Evolutionary conservation across 2,113 vertebrate species (phyloP), one percentile per base, ranked within the genome.

Genomic region (Acanthochromis polyacanthus): DNA sequence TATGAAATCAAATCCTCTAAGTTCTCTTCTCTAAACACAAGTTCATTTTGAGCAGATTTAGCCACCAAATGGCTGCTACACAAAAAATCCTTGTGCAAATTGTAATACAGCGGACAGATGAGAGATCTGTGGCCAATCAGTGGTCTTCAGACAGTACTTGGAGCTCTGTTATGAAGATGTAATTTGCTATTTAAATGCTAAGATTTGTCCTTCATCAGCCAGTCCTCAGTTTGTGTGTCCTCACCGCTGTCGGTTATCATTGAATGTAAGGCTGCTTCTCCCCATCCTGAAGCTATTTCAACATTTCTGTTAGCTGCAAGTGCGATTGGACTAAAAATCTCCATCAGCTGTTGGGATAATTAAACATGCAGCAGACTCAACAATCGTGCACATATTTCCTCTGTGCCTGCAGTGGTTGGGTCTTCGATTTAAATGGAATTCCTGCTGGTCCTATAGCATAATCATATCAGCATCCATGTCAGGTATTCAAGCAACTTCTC

Each of bases 51-150:
- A 30, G 52, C 52, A 25, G n/a, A 61, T 55, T 46, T 36, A 48
- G 67, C 62, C 14, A 25, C 46, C 36, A 62, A 62, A 14, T 23
- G 15, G 32, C 32, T 11, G 12, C 51, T 25, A 4, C 5, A 15
- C 36, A 30, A 56, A 36, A 36, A 8, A 36, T 36, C 32, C 32
- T 67, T 48, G 45, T 48, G 43, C 30, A 50, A n/a, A 61, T 76
- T 51, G 51, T 66, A 75, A 75, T 87, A 80, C 83, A 82, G 61
- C 69, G 77, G 80, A 81, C 52, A 76, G 61, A 78, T 77, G 63
- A 25, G 36, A 59, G 63, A 65, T 64, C 69, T 60, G 72, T 36
- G 55, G 62, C 38, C 57, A 51, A 25, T 55, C 69, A 65, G 48
- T 64, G 71, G 52, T 68, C 65, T 71, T 69, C 62, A 65, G 55